phyloP scores from a whole-genome alignment of 1,140 invertebrate genomes.

The Drosophila kohkoa region DNA sequence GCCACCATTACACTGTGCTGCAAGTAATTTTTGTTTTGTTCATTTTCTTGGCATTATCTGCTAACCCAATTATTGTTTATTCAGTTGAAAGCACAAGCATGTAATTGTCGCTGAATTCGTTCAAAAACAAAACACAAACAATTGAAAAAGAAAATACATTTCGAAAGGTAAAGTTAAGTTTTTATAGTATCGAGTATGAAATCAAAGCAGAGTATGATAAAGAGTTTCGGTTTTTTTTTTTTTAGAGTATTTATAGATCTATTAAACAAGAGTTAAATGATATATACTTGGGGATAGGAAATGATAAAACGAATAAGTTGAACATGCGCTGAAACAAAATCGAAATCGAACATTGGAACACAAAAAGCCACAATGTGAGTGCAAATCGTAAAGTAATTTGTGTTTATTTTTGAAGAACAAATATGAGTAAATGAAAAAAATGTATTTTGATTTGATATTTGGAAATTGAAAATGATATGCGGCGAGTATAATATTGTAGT shows the following conservation, averaged over 20 bases:
- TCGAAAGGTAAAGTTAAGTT: conserved; percentile 8
- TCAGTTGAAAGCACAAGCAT: conserved; percentile 47
- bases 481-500: conserved; percentile 15
- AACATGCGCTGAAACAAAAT: conserved; percentile 31
- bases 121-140: conserved; percentile 27
- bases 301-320: conserved; percentile 3
- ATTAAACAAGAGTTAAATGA: conserved; percentile 1
- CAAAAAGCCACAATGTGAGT: conserved; percentile 16
- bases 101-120: conserved; percentile 54
- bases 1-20: conserved; percentile 63
- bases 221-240: not conserved
- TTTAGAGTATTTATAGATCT: conserved; percentile 7
- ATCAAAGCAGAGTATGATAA: conserved; percentile 27
- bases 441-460: not conserved
- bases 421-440: not conserved
- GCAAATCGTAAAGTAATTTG: conserved; percentile 2
- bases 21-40: conserved; percentile 30
- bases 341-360: conserved; percentile 15
- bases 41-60: conserved; percentile 11
- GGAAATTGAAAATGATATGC: conserved; percentile 1
- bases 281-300: not conserved
- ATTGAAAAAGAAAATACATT: conserved; percentile 26
- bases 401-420: not conserved
- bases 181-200: conserved; percentile 14
- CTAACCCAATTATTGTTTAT: conserved; percentile 42